These are phyloP conservation scores for Vanacampus margaritifer DNA, from an alignment of 2,113 vertebrate genomes.

Conservation along the genomic window DNA sequence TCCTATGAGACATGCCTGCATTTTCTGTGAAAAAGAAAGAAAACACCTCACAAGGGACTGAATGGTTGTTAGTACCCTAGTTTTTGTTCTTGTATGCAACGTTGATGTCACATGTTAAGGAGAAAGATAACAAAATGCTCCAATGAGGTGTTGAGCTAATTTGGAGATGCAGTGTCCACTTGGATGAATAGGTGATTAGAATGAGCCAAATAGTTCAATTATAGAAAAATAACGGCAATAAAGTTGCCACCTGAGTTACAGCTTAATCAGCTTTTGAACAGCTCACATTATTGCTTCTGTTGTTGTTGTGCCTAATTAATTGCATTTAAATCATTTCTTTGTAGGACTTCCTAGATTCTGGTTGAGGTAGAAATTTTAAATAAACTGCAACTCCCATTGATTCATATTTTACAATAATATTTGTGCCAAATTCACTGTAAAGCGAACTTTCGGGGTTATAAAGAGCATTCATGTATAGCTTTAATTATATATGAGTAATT, in stretches of 20 bases:
- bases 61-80: neutral
- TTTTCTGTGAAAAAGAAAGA: conserved; percentile 19
- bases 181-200: conserved; percentile 21
- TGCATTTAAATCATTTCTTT: neutral
- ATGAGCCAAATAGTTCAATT: conserved; percentile 29
- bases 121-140: conserved; percentile 31
- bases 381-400: conserved; percentile 11
- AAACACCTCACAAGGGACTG: neutral
- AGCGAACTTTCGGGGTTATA: neutral
- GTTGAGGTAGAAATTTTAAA: conserved; percentile 3
- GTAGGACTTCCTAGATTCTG: neutral
- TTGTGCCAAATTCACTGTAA: neutral
- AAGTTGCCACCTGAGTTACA: conserved; percentile 18
- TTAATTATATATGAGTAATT: too few relatives aligned
- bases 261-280: conserved; percentile 20
- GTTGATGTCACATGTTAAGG: conserved; percentile 28
- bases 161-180: conserved; percentile 8
- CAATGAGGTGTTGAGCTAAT: conserved; percentile 25
- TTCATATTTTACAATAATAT: neutral
- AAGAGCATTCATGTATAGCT: neutral
- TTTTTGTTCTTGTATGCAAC: conserved; percentile 3
- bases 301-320: conserved; percentile 23
- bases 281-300: conserved; percentile 17
- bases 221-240: conserved; percentile 17
- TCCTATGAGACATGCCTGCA: conserved; percentile 12